Evolutionary conservation across 1,140 invertebrate species (phyloP).

Genomic region (Nautilus pompilius): DNA sequence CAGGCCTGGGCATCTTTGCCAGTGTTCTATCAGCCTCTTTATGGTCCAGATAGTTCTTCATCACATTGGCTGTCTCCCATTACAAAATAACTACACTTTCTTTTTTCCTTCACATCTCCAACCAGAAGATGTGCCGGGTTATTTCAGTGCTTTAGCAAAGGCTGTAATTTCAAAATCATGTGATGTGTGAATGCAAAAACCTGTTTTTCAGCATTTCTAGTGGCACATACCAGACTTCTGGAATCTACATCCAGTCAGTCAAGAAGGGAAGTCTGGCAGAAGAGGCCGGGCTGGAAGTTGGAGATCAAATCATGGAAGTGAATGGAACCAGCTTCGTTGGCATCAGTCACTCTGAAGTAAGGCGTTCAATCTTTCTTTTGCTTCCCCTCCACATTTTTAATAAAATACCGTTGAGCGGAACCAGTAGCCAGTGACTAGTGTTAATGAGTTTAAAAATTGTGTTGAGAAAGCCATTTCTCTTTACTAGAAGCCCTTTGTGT

Average conservation of each 20-base stretch:
- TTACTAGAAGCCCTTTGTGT: background rate
- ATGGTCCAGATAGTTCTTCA: too few relatives aligned
- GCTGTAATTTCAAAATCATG: background rate
- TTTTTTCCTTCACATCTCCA: background rate
- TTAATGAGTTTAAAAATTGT: background rate
- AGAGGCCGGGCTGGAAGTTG: slow-evolving; percentile 80
- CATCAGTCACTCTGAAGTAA: slow-evolving; percentile 75
- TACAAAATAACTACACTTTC: background rate
- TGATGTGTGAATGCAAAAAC: too few relatives aligned
- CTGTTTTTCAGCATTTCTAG: slow-evolving; percentile 60
- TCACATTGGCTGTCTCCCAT: too few relatives aligned
- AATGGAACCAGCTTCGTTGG: slow-evolving; percentile 66
- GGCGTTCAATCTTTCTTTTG: too few relatives aligned
- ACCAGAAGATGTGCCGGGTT: background rate
- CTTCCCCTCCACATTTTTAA: background rate
- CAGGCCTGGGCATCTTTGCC: too few relatives aligned
- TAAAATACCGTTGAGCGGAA: background rate
- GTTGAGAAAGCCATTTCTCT: background rate
- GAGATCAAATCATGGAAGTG: slow-evolving; percentile 88
- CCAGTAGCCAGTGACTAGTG: background rate
- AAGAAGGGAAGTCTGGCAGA: slow-evolving; percentile 82
- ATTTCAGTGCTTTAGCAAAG: background rate
- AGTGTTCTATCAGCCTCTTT: too few relatives aligned
- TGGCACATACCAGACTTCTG: slow-evolving; percentile 78
- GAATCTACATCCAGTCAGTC: slow-evolving; percentile 88